Conservation (phyloP, 2,113 vertebrate species). For the Pomatostomus ruficeps region DNA sequence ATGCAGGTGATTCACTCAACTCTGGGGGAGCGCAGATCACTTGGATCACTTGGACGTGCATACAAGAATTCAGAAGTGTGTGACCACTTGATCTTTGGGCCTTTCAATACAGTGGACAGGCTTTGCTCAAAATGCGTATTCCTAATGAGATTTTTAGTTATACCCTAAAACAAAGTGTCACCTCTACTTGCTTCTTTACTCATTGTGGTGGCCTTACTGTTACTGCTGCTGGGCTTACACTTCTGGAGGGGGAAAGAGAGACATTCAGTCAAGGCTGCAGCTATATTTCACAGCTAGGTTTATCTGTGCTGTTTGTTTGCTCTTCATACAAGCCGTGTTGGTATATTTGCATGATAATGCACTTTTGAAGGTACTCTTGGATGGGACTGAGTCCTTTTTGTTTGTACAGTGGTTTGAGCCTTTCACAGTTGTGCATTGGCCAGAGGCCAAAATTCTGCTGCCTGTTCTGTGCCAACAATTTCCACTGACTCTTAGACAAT, state of each 20-base stretch:
- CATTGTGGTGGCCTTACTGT: not conserved
- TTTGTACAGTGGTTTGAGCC: slow-evolving; percentile 37
- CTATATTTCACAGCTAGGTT: slow-evolving; percentile 24
- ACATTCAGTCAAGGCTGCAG: not conserved
- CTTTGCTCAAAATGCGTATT: not conserved
- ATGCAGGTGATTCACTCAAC: not conserved
- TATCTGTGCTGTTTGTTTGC: not conserved
- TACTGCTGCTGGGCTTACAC: not conserved
- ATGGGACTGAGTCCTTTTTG: slow-evolving; percentile 3
- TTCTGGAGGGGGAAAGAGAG: not conserved
- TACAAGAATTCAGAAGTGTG: not conserved
- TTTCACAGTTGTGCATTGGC: not conserved
- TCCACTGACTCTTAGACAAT: slow-evolving; percentile 5
- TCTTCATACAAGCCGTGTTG: slow-evolving; percentile 12
- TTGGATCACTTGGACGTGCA: not conserved
- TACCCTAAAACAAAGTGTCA: not conserved
- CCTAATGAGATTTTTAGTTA: not conserved
- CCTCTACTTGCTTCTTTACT: not conserved
- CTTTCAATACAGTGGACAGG: not conserved
- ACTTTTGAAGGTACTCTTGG: slow-evolving; percentile 37
- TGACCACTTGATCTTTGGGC: not conserved
- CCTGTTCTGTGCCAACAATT: slow-evolving; percentile 16
- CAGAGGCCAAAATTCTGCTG: slow-evolving; percentile 33
- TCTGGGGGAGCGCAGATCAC: not conserved
- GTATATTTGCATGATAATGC: slow-evolving; percentile 43